These are phyloP conservation scores for Dissostichus mawsoni DNA, from an alignment of 2,113 vertebrate genomes.

Conservation along the genomic window DNA sequence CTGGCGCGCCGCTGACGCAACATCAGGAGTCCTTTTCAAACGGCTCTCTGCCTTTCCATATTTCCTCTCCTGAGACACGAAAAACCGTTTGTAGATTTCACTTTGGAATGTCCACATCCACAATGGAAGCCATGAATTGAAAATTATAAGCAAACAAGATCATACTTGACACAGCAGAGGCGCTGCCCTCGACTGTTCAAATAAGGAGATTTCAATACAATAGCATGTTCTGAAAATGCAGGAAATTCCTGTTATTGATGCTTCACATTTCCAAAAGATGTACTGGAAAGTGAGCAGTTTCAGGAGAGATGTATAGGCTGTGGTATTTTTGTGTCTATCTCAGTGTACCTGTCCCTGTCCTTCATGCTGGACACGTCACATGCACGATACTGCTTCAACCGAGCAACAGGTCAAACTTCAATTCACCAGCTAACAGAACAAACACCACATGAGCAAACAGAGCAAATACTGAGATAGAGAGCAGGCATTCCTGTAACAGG, in stretches of 20 bases:
- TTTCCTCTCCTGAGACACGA: slow-evolving; percentile 23
- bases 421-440: slow-evolving; percentile 58
- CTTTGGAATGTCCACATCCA: slow-evolving; percentile 38
- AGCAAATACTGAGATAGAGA: slow-evolving; percentile 43
- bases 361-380: slow-evolving; percentile 41
- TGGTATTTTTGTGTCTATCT: slow-evolving; percentile 32
- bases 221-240: not conserved
- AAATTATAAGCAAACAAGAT: slow-evolving; percentile 35
- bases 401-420: slow-evolving; percentile 80
- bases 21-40: slow-evolving; percentile 31
- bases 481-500: slow-evolving; percentile 57
- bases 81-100: slow-evolving; percentile 13
- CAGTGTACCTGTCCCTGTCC: slow-evolving; percentile 38
- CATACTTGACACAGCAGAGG: not conserved
- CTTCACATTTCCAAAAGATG: not conserved
- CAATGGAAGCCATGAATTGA: slow-evolving; percentile 33
- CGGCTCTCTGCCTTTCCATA: slow-evolving; percentile 33
- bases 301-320: slow-evolving; percentile 28
- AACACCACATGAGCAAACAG: slow-evolving; percentile 68
- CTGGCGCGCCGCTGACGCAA: slow-evolving; percentile 37
- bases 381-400: slow-evolving; percentile 37
- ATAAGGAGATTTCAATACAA: slow-evolving; percentile 12
- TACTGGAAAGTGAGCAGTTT: slow-evolving; percentile 25
- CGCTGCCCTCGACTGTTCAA: slow-evolving; percentile 40
- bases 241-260: slow-evolving; percentile 13